Base-by-base conservation (phyloP, 2,888 invertebrate genomes). In the Amphipyra berbera region DNA sequence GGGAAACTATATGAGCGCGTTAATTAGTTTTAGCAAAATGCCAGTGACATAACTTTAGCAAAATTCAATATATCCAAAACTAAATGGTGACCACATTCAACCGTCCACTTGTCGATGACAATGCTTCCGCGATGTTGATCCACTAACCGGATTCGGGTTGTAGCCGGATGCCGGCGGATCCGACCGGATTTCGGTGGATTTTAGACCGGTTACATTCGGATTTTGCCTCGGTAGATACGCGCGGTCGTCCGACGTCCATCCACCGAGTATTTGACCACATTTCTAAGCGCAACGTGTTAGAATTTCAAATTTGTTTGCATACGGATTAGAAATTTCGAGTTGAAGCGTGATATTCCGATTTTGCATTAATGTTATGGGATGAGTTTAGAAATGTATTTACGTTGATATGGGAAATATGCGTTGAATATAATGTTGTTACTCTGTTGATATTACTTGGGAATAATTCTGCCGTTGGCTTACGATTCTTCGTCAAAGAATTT, bases 211-310 rank as follows among this genome's bases (percentile, higher is more conserved):
- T 83, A 73, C 76, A 70, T 76, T 81, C 86, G 84, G 86, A 88
- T 84, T 81, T 86, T 76, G 85, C 85, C 78, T 80, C 81, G 85
- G 82, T 82, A 89, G 88, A 88, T 86, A 84, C 76, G 76, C 74
- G 68, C 73, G 78, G 79, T 73, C 75, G 74, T 60, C 79, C 80
- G 78, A 68, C 75, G 79, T 73, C 78, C 82, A 79, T 54, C 71
- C 71, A 81, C 78, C 87, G 81, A 84, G 63, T 68, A 78, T 74
- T 78, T 71, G 68, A 77, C 81, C 77, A 76, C 78, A 82, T 82
- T 76, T 78, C 80, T 81, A 78, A 80, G 72, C 78, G 47, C n/a
- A 50, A 45, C 70, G 54, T 38, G 68, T 80, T 78, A 77, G 76
- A 73, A 81, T 81, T 82, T 70, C 73, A 79, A 75, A 67, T 76